Percentiles rank a stretch among this genome's conserved stretches.
Conservation (phyloP, 2,888 invertebrate genomes). For the Serripes groenlandicus region DNA sequence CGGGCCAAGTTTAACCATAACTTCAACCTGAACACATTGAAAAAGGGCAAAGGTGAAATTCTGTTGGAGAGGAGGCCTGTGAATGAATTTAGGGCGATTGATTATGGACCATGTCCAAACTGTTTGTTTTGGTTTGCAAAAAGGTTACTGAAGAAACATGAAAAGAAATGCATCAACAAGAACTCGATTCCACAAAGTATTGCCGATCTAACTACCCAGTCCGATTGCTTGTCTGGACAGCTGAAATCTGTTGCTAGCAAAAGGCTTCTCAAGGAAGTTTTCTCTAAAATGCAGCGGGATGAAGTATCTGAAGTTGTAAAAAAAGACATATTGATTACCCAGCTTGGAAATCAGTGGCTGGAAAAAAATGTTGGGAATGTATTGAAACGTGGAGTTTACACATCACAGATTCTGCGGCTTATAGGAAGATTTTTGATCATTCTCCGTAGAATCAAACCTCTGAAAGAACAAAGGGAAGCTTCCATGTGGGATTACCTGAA, state of each 20-base stretch:
- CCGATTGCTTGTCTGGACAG: conserved; percentile 4
- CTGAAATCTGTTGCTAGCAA: conserved; percentile 8
- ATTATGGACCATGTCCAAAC: conserved; percentile 47
- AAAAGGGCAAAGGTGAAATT: conserved; percentile 40
- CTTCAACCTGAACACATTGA: conserved; percentile 24
- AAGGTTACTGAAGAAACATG: conserved; percentile 41
- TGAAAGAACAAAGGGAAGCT: conserved; percentile 6
- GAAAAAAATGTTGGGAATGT: conserved; percentile 46
- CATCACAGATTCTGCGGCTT: conserved; percentile 50
- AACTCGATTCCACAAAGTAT: background rate
- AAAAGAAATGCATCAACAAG: background rate
- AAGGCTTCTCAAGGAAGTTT: conserved; percentile 33
- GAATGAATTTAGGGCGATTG: background rate
- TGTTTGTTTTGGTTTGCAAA: conserved; percentile 46
- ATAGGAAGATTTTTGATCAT: conserved; percentile 35
- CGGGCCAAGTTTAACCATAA: conserved; percentile 32
- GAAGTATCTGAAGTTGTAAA: conserved; percentile 24
- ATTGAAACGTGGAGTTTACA: conserved; percentile 43
- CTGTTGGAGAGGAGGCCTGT: conserved; percentile 31
- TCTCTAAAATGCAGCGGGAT: conserved; percentile 36
- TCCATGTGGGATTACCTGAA: conserved; percentile 45
- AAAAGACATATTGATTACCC: conserved; percentile 34
- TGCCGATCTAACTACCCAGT: conserved; percentile 26
- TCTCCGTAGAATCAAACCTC: conserved; percentile 27
- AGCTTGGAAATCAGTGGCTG: conserved; percentile 52